Evolutionary conservation across 2,888 invertebrate genomes (phyloP).

Genomic region (Actias luna): DNA sequence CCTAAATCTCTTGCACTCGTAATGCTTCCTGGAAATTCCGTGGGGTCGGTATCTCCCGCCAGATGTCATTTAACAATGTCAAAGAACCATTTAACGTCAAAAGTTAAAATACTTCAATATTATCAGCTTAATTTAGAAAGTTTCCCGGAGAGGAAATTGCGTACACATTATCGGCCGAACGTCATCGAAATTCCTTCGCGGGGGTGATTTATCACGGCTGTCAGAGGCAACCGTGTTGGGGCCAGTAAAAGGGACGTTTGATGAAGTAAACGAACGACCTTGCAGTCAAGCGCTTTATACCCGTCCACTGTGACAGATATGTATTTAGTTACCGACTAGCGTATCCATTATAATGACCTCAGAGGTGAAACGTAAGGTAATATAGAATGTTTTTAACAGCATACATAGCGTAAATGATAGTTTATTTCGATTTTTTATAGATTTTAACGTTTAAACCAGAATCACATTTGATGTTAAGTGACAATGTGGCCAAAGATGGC

Average conservation of each 20-base stretch:
- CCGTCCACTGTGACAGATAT: background rate
- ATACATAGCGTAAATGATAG: too few relatives aligned
- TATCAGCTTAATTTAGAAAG: background rate
- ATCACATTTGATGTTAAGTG: too few relatives aligned
- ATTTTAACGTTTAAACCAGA: too few relatives aligned
- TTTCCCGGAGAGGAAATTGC: slow-evolving; percentile 16
- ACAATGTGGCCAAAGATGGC: too few relatives aligned
- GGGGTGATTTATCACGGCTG: slow-evolving; percentile 28
- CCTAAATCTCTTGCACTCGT: too few relatives aligned
- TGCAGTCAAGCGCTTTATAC: slow-evolving; percentile 4
- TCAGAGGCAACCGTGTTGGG: slow-evolving; percentile 18
- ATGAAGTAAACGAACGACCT: slow-evolving; percentile 1
- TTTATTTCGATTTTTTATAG: too few relatives aligned
- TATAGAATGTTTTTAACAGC: background rate
- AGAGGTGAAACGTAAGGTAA: background rate
- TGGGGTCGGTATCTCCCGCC: too few relatives aligned
- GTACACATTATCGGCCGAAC: slow-evolving; percentile 10
- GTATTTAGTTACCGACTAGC: slow-evolving; percentile 1
- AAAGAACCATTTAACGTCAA: background rate
- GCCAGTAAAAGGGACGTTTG: slow-evolving; percentile 7
- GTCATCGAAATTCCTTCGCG: slow-evolving; percentile 17
- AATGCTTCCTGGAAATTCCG: too few relatives aligned
- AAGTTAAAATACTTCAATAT: background rate
- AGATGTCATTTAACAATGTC: background rate
- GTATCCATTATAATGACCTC: background rate